These are phyloP conservation scores for Eupeodes latifasciatus DNA, from an alignment of 2,888 invertebrate genomes.

Conservation along the genomic window DNA sequence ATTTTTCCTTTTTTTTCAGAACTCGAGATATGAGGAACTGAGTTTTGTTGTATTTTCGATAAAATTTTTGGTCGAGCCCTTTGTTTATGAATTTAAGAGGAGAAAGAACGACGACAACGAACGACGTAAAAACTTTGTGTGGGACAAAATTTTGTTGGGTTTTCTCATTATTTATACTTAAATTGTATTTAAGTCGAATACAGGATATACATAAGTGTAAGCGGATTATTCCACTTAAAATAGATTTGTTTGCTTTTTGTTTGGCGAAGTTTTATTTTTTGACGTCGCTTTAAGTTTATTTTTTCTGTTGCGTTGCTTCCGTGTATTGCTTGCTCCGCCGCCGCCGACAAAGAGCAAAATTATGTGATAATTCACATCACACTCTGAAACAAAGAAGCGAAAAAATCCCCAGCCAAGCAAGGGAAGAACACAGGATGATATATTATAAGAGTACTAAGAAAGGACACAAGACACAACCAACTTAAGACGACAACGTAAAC, in stretches of 20 bases:
- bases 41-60: not conserved
- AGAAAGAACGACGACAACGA: too few relatives aligned
- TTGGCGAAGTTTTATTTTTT: conserved; percentile 26
- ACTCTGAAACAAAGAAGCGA: conserved; percentile 50
- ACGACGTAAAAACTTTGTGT: conserved; percentile 25
- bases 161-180: conserved; percentile 73
- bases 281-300: not conserved
- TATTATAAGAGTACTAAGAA: conserved; percentile 36
- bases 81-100: conserved; percentile 73
- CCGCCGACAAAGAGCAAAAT: conserved; percentile 38
- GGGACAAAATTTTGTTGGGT: conserved; percentile 42
- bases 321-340: not conserved
- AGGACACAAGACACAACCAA: not conserved
- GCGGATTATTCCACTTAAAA: conserved; percentile 76
- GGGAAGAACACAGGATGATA: conserved; percentile 53
- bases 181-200: conserved; percentile 75
- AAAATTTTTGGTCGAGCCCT: conserved; percentile 32
- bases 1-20: not conserved
- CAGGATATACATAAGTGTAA: conserved; percentile 71
- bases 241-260: conserved; percentile 73
- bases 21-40: not conserved
- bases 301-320: not conserved
- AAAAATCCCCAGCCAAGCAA: not conserved
- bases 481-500: too few relatives aligned
- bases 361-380: conserved; percentile 69